Base-by-base conservation (phyloP, 2,888 invertebrate species). In the Onthophagus sagittarius region DNA sequence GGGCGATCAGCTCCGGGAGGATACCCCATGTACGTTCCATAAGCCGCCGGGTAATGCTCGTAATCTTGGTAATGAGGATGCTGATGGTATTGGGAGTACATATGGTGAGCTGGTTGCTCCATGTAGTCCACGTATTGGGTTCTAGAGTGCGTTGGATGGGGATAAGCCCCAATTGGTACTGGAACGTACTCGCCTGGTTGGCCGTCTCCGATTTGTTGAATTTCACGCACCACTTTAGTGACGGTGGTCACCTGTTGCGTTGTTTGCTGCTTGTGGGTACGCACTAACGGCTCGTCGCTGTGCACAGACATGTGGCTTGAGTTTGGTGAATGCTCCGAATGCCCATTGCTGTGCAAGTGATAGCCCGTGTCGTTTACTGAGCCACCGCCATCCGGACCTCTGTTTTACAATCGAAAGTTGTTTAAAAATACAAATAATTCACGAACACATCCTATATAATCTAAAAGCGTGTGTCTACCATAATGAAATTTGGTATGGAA, bases 231-330 rank as follows among this genome's bases (percentile, higher is more conserved):
- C 69, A 91, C 90, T 85, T 92, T 91, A 73, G 91, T 91, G 76
- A 91, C 90, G 39, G 91, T 91, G 74, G 91, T 91, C 81, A 92
- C 91, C 89, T 92, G 86, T 83, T 91, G 91, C 69, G 90, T 90
- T 73, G 90, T 90, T 82, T 91, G 91, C 82, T 91, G 90, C 81
- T 91, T 91, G 81, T 90, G 90, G 75, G 89, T 89, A 76, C 91
- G 87, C 79, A 90, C 89, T 83, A 87, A 83, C 73, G 87, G 87
- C 77, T 87, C 87, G 75, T 87, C 87, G 80, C 87, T 87, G 78
- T 87, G 87, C 75, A 86, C 85, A 70, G 87, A 87, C 83, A 87
- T 85, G 78, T 85, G 86, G 80, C 86, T 86, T 63, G 90, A 89
- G 82, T 89, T 89, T 79, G 90, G 87, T 76, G 90, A 90, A 84